Percentiles rank a stretch among this genome's conserved stretches.
Conservation (phyloP, 2,888 invertebrate genomes). For the Drosophila sordidula region DNA sequence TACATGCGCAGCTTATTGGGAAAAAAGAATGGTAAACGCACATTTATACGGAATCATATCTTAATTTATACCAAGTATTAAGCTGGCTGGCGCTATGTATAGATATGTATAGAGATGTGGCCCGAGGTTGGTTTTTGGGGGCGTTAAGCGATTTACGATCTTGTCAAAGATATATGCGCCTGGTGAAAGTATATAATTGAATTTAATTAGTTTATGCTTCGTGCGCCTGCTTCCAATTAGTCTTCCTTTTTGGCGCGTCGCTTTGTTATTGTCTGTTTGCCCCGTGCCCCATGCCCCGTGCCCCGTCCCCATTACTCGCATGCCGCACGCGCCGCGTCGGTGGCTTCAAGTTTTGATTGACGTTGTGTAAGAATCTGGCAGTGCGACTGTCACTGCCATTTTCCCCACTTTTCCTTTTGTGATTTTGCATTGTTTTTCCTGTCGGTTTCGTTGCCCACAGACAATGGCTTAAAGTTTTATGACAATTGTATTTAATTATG, state of each 20-base stretch:
- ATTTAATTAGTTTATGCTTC: slow-evolving; percentile 74
- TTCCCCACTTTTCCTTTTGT: slow-evolving; percentile 6
- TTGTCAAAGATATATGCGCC: slow-evolving; percentile 65
- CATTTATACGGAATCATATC: slow-evolving; percentile 4
- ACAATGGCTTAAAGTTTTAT: slow-evolving; percentile 74
- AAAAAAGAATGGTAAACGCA: slow-evolving; percentile 30
- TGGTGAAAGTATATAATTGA: slow-evolving; percentile 65
- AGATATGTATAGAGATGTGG: not conserved
- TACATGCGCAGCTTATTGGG: slow-evolving; percentile 14
- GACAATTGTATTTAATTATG: slow-evolving; percentile 78
- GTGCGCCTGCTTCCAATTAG: slow-evolving; percentile 65
- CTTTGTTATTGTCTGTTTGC: slow-evolving; percentile 21
- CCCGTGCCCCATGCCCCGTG: not conserved
- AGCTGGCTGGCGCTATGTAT: too few species aligned
- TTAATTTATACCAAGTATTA: slow-evolving; percentile 13
- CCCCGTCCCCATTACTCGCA: not conserved
- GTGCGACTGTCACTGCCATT: slow-evolving; percentile 5
- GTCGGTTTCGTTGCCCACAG: slow-evolving; percentile 37
- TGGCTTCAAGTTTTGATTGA: slow-evolving; percentile 71
- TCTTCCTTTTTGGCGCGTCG: slow-evolving; percentile 57
- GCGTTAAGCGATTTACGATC: slow-evolving; percentile 75
- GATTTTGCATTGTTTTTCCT: slow-evolving; percentile 19
- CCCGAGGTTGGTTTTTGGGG: slow-evolving; percentile 19
- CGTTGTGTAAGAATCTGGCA: slow-evolving; percentile 54
- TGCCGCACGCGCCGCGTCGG: slow-evolving; percentile 1